A percentile compares a stretch with the other conserved stretches of the same genome.
Evolutionary conservation across 37 sponge, comb jelly and placozoan species (phyloP).

Genomic region (Tethya wilhelma): DNA sequence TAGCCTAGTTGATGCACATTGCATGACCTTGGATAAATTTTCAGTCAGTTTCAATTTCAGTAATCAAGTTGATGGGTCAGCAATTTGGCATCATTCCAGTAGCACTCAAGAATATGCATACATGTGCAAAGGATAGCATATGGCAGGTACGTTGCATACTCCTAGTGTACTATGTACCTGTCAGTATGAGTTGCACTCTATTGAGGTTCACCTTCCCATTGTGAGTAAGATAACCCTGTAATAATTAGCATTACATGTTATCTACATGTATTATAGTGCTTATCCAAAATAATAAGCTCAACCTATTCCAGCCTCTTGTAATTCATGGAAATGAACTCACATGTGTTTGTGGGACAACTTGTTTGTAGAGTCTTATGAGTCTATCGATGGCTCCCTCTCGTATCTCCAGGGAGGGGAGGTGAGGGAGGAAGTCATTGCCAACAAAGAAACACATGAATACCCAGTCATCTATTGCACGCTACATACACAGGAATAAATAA

Average conservation of each 20-base stretch:
- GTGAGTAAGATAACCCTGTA: conserved; percentile 88
- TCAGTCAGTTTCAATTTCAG: too few species aligned
- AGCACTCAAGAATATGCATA: too few species aligned
- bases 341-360: conserved; percentile 79
- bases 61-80: too few species aligned
- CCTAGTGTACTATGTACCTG: conserved; percentile 43
- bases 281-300: not conserved
- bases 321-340: conserved; percentile 35
- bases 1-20: too few species aligned
- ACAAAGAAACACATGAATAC: conserved; percentile 99
- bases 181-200: conserved; percentile 88
- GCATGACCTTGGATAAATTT: too few species aligned
- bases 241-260: not conserved
- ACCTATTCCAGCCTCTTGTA: not conserved
- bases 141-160: too few species aligned
- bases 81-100: too few species aligned
- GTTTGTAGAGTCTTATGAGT: conserved; percentile 91
- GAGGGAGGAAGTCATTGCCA: conserved; percentile 99
- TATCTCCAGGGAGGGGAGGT: conserved; percentile 97
- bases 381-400: conserved; percentile 98
- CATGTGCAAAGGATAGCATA: too few species aligned
- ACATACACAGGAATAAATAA: not conserved
- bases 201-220: conserved; percentile 83
- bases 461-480: conserved; percentile 99
- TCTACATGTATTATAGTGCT: not conserved